Base-by-base conservation (phyloP, 2,797 vertebrate species). In the Sebastes aleutianus region DNA sequence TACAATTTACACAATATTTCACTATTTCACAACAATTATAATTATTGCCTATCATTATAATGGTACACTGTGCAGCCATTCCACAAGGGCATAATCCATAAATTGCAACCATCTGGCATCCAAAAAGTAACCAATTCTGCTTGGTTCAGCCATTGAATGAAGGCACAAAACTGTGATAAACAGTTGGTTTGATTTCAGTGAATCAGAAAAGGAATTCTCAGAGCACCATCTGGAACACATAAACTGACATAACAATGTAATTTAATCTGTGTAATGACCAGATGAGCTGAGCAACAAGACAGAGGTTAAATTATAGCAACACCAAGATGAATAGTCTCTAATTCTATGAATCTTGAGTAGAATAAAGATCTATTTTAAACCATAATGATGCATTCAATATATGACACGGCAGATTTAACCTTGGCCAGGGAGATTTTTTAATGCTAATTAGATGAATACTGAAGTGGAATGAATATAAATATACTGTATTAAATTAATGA, bases 401-500 rank as follows among this genome's bases (percentile, higher is more conserved):
- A 20, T 13, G 9, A 14, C 8, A 76, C 8, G 31, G 18, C 12
- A 36, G 31, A 47, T 70, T 65, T 26, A 58, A 74, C 58, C 24
- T 32, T 57, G 24, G 22, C 9, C 14, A 22, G 3, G 20, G 24
- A 53, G 4, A 12, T 64, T 68, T 59, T 59, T 53, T 13, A 75
- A 76, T 76, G 57, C 2, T 3, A 22, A 81, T 89, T 31, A 70
- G 13, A 1, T 12, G 24, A 73, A 72, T 69, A 50, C 4, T 76
- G 26, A 78, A 20, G 67, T 34, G 29, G 22, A 78, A 58, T 70
- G 4, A 57, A 71, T 61, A 61, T 74, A 61, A 62, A 71, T 24
- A 73, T 36, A n/a, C 20, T 70, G 32, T 24, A 54, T 80, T 31
- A 70, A 75, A 80, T 74, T 1, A 68, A 74, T 80, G 22, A 61